Evolutionary conservation across 2,113 vertebrate genomes (phyloP), one percentile per base, ranked within the genome.

Genomic region (Arvicanthis niloticus): DNA sequence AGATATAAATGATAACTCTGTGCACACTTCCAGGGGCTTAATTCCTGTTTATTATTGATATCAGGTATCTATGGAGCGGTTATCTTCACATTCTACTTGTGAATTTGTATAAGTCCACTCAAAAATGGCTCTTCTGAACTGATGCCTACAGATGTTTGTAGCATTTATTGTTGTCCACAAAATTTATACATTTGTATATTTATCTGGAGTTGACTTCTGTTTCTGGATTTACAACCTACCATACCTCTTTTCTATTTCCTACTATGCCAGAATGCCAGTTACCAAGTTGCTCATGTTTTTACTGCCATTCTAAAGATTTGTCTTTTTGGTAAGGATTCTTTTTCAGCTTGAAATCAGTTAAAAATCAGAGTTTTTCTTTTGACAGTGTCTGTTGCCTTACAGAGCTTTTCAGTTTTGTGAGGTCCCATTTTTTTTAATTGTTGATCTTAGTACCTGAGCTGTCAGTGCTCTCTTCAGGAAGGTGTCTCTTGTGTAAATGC

Each of bases 321-420:
- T 84, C 31, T 56, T 90, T 96, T 85, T 78, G 62, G 31, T 90
- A 91, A 88, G 29, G 51, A 91, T 87, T 91, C 56, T 22, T 78
- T 87, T 3, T 65, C 24, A n/a, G n/a, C 62, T 94, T 93, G 6
- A 86, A 89, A 73, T 15, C 40, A 82, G 68, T 29, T 48, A n/a
- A 42, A 96, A 92, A 88, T 81, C 1, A 31, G 8, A 68, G 3
- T 60, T 95, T 93, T 58, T 76, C 67, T 16, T 68, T 68, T 68
- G 67, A 68, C 67, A 68, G 67, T 34, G 31, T 68, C 13, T 31
- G 1, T 68, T 68, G 12, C 15, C 67, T 68, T 68, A 68, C 31
- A 34, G 67, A 34, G 31, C 31, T 34, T 68, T 16, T 34, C 31
- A 68, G 31, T 68, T 34, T 68, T 68, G 67, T 68, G 12, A 34